These are phyloP conservation scores for Natrix natrix DNA, from an alignment of 2,797 vertebrate genomes.

Conservation along the genomic window DNA sequence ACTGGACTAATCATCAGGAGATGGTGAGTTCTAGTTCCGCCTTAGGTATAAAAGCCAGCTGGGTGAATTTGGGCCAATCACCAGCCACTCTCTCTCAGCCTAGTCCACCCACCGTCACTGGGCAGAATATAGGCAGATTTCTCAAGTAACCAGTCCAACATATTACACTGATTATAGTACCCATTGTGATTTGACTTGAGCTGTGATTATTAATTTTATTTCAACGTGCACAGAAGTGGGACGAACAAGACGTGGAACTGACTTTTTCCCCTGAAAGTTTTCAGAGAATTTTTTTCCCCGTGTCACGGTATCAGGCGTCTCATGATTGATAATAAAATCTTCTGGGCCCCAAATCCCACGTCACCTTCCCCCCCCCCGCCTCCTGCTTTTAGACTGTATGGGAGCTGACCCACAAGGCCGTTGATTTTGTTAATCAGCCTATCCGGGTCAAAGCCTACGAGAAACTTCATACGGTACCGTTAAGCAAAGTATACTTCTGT, in stretches of 20 bases:
- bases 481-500: constrained; percentile 30
- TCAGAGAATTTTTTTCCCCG: neutral
- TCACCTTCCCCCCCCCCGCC: neutral
- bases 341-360: too few species aligned
- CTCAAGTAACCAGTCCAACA: neutral
- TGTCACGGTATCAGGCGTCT: neutral
- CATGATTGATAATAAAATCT: neutral
- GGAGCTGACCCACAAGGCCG: neutral
- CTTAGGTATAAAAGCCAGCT: neutral
- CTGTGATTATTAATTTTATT: neutral
- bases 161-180: neutral
- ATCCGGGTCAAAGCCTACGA: neutral
- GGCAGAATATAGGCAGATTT: neutral
- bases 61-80: neutral
- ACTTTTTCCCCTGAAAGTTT: neutral
- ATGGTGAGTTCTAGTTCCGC: neutral
- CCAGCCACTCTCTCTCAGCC: neutral
- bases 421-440: neutral
- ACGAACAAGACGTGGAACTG: neutral
- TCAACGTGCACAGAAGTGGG: neutral
- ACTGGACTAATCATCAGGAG: neutral
- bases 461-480: neutral
- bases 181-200: neutral
- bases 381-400: neutral
- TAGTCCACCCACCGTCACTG: neutral